These are phyloP conservation scores for Octopus sinensis DNA, from an alignment of 1,140 invertebrate species.

Conservation along the genomic window DNA sequence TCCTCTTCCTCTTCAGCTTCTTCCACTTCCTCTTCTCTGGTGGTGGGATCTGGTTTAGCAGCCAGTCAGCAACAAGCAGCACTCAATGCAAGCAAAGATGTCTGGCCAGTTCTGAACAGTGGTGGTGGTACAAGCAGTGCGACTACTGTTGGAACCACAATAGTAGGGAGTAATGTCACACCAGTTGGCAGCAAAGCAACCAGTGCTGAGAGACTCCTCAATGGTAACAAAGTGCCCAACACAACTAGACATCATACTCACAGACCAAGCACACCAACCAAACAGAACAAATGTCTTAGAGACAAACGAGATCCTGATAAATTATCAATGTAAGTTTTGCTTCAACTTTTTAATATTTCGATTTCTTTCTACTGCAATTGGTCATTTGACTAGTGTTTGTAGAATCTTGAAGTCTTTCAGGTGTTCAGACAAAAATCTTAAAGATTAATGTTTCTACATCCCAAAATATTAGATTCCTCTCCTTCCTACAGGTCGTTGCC, in stretches of 20 bases:
- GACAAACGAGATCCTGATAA: conserved; percentile 18
- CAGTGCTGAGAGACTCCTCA: not conserved
- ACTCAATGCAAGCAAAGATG: conserved; percentile 38
- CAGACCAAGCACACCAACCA: conserved; percentile 9
- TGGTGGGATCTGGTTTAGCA: not conserved
- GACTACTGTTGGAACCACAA: not conserved
- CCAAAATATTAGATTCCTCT: too few relatives aligned
- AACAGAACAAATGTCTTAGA: conserved; percentile 27
- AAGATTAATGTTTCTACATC: too few relatives aligned
- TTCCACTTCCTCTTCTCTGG: not conserved
- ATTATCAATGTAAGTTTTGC: not conserved
- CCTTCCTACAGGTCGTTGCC: too few relatives aligned
- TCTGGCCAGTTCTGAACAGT: conserved; percentile 32
- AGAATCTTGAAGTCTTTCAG: too few relatives aligned
- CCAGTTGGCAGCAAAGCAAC: not conserved
- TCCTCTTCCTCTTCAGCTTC: conserved; percentile 6
- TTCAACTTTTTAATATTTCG: too few relatives aligned
- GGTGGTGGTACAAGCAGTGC: not conserved
- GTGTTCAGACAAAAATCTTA: too few relatives aligned
- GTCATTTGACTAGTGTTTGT: too few relatives aligned
- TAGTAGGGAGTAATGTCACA: conserved; percentile 12
- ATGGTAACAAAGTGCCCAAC: conserved; percentile 11
- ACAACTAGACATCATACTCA: conserved; percentile 12
- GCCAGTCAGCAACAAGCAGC: conserved; percentile 3
- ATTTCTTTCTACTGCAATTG: too few relatives aligned